Base-by-base conservation (phyloP, 2,888 invertebrate genomes). In the Drosophila gaucha region DNA sequence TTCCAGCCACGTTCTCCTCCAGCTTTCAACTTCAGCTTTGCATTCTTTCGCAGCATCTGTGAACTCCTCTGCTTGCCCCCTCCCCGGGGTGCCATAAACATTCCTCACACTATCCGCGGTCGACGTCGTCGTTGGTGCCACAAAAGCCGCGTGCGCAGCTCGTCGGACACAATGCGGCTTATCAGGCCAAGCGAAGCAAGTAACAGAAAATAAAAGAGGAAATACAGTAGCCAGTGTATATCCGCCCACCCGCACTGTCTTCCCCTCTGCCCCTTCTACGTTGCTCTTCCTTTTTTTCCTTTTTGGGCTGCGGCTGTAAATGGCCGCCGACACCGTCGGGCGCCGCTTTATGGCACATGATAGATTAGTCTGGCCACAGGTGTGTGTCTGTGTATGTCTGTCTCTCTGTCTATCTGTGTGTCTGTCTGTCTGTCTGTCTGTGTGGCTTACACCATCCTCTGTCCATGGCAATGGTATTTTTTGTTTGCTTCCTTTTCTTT, bases 141-240 rank as follows among this genome's bases (percentile, higher is more conserved):
- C 84, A 86, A 88, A 88, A 88, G 88, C 84, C 88, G 84, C 86
- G 83, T 87, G 82, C 84, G 86, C 86, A 84, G 80, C 80, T 86
- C 78, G 58, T 68, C 80, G 73, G 77, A 77, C 86, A 86, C 84
- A 80, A 83, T 74, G 80, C 83, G 82, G 82, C 82, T 83, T 83
- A 83, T 83, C 88, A 26, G 79, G 43, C 76, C 65, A 56, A 50
- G 41, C 52, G 33, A 38, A n/a, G 44, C 60, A 57, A 63, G 69
- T 49, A 79, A 51, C 63, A 67, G 59, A 24, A 54, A 41, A 46
- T 14, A 36, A 14, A 9, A 28, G n/a, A 10, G 10, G 8, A 14
- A 14, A 26, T 18, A 10, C 20, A 43, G 63, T 54, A 55, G 59
- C 56, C 55, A 50, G 31, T 52, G 46, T 51, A 38, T 28, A 46